Evolutionary conservation across 2,113 vertebrate species (phyloP), one percentile per base, ranked within the genome.

Genomic region (Anguilla rostrata): DNA sequence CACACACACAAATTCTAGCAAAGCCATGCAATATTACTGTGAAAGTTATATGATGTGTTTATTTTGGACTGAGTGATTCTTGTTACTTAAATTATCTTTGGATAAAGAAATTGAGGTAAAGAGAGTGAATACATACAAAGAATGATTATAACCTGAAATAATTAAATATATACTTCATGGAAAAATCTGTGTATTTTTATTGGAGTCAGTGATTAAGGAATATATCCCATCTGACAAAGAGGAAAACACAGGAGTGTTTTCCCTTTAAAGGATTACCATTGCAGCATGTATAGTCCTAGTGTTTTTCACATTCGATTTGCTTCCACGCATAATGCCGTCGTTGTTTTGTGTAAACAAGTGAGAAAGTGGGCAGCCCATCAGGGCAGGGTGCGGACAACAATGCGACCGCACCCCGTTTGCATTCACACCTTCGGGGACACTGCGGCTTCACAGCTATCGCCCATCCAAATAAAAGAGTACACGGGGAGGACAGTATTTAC

Each of bases 301-400:
- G 60, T 71, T 75, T 66, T 66, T 71, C 60, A 41, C 84, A 80
- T 86, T 71, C 75, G 75, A 39, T 29, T 84, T 86, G 82, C 66
- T 81, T 60, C 82, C 41, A 86, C 87, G 85, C 57, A 79, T 89
- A 84, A 88, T 88, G 84, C 79, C 81, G 15, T 49, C 57, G 20
- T 86, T 78, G 84, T 39, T 79, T 79, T 29, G 16, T 20, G 82
- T 20, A 78, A 83, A 83, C 82, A 53, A 56, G 49, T 57, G 6
- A 34, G 15, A 34, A 78, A 41, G 71, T 75, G 40, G 71, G 40
- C 75, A 46, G 53, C 20, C 15, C 34, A 80, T 85, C 75, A 41
- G 46, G 3, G 20, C 46, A 29, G 9, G 75, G 60, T 39, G 4
- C 57, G 46, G 46, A 40, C 84, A 85, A 85, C 46, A 49, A 85